Evolutionary conservation across 2,888 invertebrate species (phyloP).

Genomic region (Pachliopta kotzebuea): DNA sequence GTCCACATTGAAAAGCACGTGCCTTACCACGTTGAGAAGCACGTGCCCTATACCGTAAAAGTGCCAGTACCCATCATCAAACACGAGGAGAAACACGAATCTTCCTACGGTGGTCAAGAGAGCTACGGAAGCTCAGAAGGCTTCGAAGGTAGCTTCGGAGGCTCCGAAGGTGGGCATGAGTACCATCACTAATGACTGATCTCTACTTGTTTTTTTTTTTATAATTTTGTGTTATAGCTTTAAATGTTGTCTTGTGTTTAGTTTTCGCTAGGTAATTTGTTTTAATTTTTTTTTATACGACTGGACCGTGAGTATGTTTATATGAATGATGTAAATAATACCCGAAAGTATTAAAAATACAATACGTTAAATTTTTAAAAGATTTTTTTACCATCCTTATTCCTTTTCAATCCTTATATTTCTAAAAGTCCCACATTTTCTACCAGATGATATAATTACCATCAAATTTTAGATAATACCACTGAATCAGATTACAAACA

Average conservation of each 20-base stretch:
- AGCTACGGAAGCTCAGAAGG: constrained; percentile 31
- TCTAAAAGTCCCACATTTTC: no score
- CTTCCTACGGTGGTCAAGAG: constrained; percentile 38
- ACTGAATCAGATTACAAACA: no score
- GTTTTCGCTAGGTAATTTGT: constrained; percentile 52
- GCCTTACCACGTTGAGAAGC: constrained; percentile 84
- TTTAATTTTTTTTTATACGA: constrained; percentile 45
- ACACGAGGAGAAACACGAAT: constrained; percentile 53
- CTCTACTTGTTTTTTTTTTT: constrained; percentile 48
- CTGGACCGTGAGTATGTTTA: constrained; percentile 50
- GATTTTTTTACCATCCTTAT: no score
- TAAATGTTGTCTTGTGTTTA: constrained; percentile 75
- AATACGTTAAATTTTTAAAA: constrained; percentile 43
- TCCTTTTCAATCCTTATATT: no score
- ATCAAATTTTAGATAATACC: no score
- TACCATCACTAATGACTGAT: constrained; percentile 77
- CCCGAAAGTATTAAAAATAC: constrained; percentile 74
- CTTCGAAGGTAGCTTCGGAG: constrained; percentile 28
- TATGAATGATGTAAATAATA: constrained; percentile 61
- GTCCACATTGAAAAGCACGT: constrained; percentile 85
- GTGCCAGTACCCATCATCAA: constrained; percentile 84
- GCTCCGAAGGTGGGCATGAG: constrained; percentile 50
- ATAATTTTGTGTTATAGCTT: constrained; percentile 60
- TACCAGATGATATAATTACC: no score
- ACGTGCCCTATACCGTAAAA: constrained; percentile 85